Conservation (phyloP, 1,140 invertebrate genomes). For the Gryon sp. region DNA sequence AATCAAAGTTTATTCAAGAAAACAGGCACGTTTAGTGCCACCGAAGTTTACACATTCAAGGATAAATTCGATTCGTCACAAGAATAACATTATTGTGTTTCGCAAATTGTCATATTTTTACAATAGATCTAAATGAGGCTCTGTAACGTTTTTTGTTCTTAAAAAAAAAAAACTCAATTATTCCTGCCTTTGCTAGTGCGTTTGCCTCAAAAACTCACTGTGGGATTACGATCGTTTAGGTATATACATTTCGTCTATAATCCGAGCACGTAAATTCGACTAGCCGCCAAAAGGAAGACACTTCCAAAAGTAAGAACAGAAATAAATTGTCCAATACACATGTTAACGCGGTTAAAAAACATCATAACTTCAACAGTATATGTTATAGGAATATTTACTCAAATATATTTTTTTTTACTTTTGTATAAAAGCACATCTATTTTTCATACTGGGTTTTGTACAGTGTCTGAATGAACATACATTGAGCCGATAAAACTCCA, state of each 20-base stretch:
- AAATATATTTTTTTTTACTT: too few relatives aligned
- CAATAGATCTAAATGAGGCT: constrained; percentile 41
- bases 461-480: too few relatives aligned
- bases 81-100: constrained; percentile 19
- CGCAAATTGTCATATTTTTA: constrained; percentile 52
- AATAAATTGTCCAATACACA: constrained; percentile 41
- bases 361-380: not conserved
- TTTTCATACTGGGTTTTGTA: too few relatives aligned
- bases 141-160: constrained; percentile 41
- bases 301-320: constrained; percentile 46
- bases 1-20: constrained; percentile 7
- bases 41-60: constrained; percentile 41
- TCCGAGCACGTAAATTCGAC: constrained; percentile 52
- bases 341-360: constrained; percentile 39
- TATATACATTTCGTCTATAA: constrained; percentile 45
- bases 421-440: too few relatives aligned
- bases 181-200: constrained; percentile 32
- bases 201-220: constrained; percentile 59
- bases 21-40: constrained; percentile 14
- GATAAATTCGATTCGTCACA: constrained; percentile 34
- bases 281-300: constrained; percentile 38
- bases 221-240: constrained; percentile 58
- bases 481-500: too few relatives aligned
- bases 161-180: constrained; percentile 50
- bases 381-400: too few relatives aligned